Evolutionary conservation across 2,797 vertebrate genomes (phyloP), one percentile per base, ranked within the genome.

Genomic region (Phrynocephalus vlangalii): DNA sequence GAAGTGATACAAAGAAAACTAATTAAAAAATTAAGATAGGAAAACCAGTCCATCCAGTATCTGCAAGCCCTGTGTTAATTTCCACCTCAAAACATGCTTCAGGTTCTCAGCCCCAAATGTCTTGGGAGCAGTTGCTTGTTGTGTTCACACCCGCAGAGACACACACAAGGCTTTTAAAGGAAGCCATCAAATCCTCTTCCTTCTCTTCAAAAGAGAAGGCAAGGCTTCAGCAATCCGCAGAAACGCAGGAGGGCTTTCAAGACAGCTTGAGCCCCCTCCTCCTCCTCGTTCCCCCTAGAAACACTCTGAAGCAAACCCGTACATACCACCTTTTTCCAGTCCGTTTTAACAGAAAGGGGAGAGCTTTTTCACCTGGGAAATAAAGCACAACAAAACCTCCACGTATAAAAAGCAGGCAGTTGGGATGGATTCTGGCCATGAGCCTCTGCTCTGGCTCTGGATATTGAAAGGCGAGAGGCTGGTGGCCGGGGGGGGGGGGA

Each of bases 341-440:
- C 48, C 28, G 83, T 44, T 30, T 83, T 90, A 72, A 44, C 90
- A 16, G 0, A 90, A n/a, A 6, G 15, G 60, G 63, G 83, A n/a
- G n/a, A 89, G 15, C 86, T 86, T 82, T 83, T 88, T 8, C 81
- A 87, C 77, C 50, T 84, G 84, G 66, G 91, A 90, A 90, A 87
- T 72, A 83, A 93, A 85, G 92, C 52, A 89, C 79, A 85, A 24
- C 60, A 63, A 63, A 63, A 63, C 9, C 60, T 63, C 60, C 60
- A 63, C 9, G 4, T 13, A 16, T 63, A 33, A 33, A 33, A 63
- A 63, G 60, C 60, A 63, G 60, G 18, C 3, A 16, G 60, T 63
- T 13, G 10, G 18, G 60, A 13, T 20, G 60, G 60, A 20, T 16
- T 5, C 60, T 16, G 60, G 60, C 60, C 60, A 63, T 4, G 60